Evolutionary conservation across 2,797 vertebrate species (phyloP), one percentile per base, ranked within the genome.

Genomic region (Siniperca scherzeri): DNA sequence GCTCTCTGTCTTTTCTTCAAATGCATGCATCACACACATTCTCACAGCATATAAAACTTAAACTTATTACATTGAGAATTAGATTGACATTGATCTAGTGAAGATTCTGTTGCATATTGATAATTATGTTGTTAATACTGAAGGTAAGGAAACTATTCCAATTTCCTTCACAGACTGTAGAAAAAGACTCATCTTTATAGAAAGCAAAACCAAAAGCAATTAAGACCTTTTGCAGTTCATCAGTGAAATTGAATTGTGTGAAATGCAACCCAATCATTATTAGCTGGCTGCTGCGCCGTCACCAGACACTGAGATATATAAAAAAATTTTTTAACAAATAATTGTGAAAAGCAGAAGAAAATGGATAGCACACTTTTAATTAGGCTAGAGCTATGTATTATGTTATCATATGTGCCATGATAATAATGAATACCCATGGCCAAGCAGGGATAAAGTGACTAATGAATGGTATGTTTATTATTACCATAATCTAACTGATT

Each of bases 171-270:
- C 53, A 50, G 61, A 78, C 80, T 88, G 67, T 13, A 57, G 84
- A 80, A 90, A 74, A 91, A 88, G 84, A 90, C 77, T 87, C 87
- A 84, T 89, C 88, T 90, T 81, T 85, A 78, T 48, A 74, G 70
- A 86, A 86, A 82, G 74, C 64, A 70, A 91, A 90, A 88, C 76
- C 88, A 88, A 92, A 93, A 91, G 88, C 84, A 93, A 94, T 93
- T 90, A 93, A 87, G 87, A 87, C 78, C 81, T 68, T 87, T 87
- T 40, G 83, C 89, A 75, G 78, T 93, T 93, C 74, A 81, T 92
- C 85, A 92, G 84, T 81, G 74, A 84, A 92, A 93, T 88, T 81
- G 83, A 88, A 92, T 90, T 83, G 77, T 71, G 83, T 88, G 92
- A 93, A 92, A 93, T 87, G 82, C 85, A 85, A 85, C 64, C 81